Evolutionary conservation across 2,888 invertebrate species (phyloP).

Genomic region (Nesidiocoris tenuis): DNA sequence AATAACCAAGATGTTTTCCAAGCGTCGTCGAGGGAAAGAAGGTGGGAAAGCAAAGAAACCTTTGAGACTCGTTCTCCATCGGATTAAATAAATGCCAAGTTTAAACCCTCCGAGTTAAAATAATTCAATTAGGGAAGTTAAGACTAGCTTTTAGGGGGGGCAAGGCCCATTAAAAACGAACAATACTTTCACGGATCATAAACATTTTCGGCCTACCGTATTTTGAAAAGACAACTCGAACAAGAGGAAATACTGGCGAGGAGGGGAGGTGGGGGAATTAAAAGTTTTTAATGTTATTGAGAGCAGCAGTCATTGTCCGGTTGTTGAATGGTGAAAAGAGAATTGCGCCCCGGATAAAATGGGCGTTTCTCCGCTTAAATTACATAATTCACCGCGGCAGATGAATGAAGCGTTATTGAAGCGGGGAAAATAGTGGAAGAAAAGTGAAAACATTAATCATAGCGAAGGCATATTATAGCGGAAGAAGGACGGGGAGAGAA

Average conservation of each 20-base stretch:
- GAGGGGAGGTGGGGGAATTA: not conserved
- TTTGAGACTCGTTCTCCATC: constrained; percentile 13
- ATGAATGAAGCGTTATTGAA: not conserved
- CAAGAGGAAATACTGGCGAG: not conserved
- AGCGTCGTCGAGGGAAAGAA: constrained; percentile 1
- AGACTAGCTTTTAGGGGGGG: not conserved
- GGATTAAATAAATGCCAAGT: constrained; percentile 26
- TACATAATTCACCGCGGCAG: no score
- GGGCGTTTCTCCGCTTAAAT: no score
- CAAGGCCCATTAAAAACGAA: constrained; percentile 24
- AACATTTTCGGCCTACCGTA: constrained; percentile 9
- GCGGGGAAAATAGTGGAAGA: not conserved
- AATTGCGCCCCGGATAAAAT: no score
- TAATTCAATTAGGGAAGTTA: constrained; percentile 28
- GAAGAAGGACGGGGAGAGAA: no score
- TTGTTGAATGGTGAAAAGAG: not conserved
- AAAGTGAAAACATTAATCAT: not conserved
- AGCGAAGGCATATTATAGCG: no score
- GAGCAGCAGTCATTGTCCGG: not conserved
- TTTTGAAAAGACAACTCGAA: constrained; percentile 10
- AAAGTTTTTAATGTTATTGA: constrained; percentile 10
- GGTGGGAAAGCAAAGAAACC: not conserved
- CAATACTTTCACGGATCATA: constrained; percentile 38
- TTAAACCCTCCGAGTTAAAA: constrained; percentile 15
- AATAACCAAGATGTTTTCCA: constrained; percentile 26